Conservation (phyloP, 1,140 invertebrate species). For the Papilio polyxenes region DNA sequence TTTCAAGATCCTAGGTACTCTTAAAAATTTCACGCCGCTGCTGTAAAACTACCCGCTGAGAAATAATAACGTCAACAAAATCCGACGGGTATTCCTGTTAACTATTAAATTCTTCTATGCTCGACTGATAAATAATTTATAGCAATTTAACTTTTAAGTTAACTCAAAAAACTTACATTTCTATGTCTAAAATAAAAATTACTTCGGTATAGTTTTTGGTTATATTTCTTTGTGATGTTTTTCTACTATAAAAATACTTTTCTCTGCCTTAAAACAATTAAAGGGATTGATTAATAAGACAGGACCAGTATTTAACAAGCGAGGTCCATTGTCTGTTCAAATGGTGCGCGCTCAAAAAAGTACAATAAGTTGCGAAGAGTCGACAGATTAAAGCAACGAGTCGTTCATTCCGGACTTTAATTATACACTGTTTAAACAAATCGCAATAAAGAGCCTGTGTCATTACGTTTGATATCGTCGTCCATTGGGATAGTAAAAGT, state of each 20-base stretch:
- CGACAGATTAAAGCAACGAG: constrained; percentile 65
- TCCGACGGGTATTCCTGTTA: constrained; percentile 46
- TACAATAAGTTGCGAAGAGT: constrained; percentile 63
- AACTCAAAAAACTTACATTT: constrained; percentile 51
- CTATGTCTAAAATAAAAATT: constrained; percentile 39
- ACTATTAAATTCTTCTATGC: constrained; percentile 58
- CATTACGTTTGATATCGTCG: constrained; percentile 54
- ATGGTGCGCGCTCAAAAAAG: constrained; percentile 57
- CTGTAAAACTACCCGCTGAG: constrained; percentile 47
- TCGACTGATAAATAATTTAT: constrained; percentile 61
- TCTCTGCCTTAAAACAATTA: constrained; percentile 57
- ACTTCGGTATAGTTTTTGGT: not conserved
- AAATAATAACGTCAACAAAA: constrained; percentile 55
- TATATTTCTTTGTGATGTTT: not conserved
- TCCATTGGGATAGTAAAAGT: constrained; percentile 57
- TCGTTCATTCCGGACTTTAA: constrained; percentile 76
- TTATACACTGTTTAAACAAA: constrained; percentile 78
- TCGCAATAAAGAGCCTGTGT: constrained; percentile 70
- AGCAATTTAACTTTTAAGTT: constrained; percentile 48
- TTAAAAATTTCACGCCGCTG: constrained; percentile 47
- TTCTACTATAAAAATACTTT: constrained; percentile 21
- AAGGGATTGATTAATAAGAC: constrained; percentile 72
- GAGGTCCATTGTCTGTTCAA: constrained; percentile 68
- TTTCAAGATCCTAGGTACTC: constrained; percentile 35
- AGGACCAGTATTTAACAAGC: constrained; percentile 70